Base-by-base conservation (phyloP, 2,888 invertebrate genomes). In the Hypomecis atomaria region DNA sequence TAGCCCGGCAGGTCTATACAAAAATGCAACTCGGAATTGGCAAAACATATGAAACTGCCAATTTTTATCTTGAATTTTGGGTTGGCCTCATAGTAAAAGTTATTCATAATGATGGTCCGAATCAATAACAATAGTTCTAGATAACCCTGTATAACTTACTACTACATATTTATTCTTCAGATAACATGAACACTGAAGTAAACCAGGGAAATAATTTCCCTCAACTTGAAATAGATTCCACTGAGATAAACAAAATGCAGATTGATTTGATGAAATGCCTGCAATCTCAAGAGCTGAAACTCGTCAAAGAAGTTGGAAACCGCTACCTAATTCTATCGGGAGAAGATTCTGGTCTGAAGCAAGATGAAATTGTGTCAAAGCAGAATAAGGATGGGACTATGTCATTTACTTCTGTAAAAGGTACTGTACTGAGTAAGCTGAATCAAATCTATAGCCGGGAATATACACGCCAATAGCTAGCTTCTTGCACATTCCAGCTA, bases 351-450 rank as follows among this genome's bases (percentile, higher is more conserved):
- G 71, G 78, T 23, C 57, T 85, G 23, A 79, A 74, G 34, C 67
- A 69, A 4, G 75, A 75, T 48, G 74, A 85, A 44, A 78, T 91
- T 45, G 85, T 92, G 5, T 88, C 89, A 0, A 91, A 87, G 71
- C 90, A 90, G 71, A 89, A 90, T 64, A 80, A 82, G 73, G 90
- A 92, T 84, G 92, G 90, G 1, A 90, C 90, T 69, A 86, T 92
- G 71, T 89, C 90, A 33, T 74, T 91, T 62, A 88, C 87, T 43
- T 79, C 86, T 57, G 71, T 86, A 0, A 81, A 84, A 79, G 90
- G 90, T 90, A 78, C 8, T 7, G 34, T 23, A 23, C 23, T 23
- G 23, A 23, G n/a, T n/a, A n/a, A 23, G 23, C 23, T 23, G 23
- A 23, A 23, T 23, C 23, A 3, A 23, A 23, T 23, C 23, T 23